Evolutionary conservation across 2,888 invertebrate genomes (phyloP).

Genomic region (Ecliptopera silaceata): DNA sequence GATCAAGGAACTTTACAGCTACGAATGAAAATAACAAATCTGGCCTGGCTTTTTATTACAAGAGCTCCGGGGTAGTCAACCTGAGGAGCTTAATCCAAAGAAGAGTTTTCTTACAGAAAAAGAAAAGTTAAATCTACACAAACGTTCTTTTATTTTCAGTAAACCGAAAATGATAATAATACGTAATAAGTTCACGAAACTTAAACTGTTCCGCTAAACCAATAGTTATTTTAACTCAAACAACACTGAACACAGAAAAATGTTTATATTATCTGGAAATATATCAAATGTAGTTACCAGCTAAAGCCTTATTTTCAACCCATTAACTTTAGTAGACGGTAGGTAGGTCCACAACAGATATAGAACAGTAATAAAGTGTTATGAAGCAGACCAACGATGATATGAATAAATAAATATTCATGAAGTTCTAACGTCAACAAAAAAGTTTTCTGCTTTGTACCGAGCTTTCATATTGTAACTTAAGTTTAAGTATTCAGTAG

Average conservation of each 20-base stretch:
- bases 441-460: too few species aligned
- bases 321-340: conserved; percentile 45
- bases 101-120: too few species aligned
- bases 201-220: too few species aligned
- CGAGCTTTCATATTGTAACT: too few species aligned
- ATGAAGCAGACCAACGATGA: conserved; percentile 40
- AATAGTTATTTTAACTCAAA: neutral
- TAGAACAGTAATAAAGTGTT: conserved; percentile 41
- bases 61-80: conserved; percentile 40
- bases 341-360: neutral
- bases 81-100: too few species aligned
- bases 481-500: too few species aligned
- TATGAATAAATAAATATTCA: conserved; percentile 2
- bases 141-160: too few species aligned
- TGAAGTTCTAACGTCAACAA: too few species aligned
- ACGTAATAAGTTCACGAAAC: too few species aligned
- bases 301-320: conserved; percentile 40
- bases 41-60: conserved; percentile 40
- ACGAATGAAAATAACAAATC: conserved; percentile 41
- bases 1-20: conserved; percentile 21
- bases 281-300: conserved; percentile 24
- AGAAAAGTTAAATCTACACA: too few species aligned
- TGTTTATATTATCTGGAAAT: conserved; percentile 41
- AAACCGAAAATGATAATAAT: too few species aligned
- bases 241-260: conserved; percentile 8